phyloP scores from a whole-genome alignment of 2,113 vertebrate species.

The Microcebus murinus region DNA sequence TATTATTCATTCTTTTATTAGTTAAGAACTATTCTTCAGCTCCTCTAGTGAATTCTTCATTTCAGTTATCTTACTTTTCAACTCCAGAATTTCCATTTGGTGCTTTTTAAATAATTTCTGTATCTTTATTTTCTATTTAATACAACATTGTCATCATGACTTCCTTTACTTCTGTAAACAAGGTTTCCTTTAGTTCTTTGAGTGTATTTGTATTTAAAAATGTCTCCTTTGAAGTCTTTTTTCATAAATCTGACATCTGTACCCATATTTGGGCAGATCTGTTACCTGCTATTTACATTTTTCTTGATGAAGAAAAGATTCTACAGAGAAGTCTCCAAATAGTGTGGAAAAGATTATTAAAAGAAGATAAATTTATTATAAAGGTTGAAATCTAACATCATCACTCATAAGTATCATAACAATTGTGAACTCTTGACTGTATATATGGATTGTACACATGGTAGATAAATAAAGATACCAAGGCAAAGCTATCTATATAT shows the following conservation, averaged over 20 bases:
- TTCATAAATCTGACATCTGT: not conserved
- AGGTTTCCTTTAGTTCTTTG: not conserved
- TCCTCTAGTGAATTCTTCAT: not conserved
- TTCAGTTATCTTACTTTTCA: not conserved
- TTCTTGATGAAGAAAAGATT: not conserved
- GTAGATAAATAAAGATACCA: not conserved
- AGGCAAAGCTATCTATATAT: not conserved
- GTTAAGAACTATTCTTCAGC: not conserved
- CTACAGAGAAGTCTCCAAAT: not conserved
- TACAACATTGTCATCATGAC: not conserved
- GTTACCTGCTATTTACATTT: not conserved
- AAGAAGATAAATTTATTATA: not conserved
- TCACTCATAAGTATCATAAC: not conserved
- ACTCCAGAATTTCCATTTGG: not conserved
- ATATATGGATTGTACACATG: not conserved
- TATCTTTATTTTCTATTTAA: not conserved
- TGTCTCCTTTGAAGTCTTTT: not conserved
- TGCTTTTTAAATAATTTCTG: not conserved
- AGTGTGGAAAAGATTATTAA: not conserved
- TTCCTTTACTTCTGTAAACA: not conserved
- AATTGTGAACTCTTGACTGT: not conserved
- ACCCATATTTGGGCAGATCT: not conserved
- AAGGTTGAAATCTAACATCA: not conserved
- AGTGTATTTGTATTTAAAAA: not conserved
- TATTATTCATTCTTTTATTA: not conserved